Evolutionary conservation across 1,140 invertebrate genomes (phyloP).

Genomic region (Trachelipus rathkii): DNA sequence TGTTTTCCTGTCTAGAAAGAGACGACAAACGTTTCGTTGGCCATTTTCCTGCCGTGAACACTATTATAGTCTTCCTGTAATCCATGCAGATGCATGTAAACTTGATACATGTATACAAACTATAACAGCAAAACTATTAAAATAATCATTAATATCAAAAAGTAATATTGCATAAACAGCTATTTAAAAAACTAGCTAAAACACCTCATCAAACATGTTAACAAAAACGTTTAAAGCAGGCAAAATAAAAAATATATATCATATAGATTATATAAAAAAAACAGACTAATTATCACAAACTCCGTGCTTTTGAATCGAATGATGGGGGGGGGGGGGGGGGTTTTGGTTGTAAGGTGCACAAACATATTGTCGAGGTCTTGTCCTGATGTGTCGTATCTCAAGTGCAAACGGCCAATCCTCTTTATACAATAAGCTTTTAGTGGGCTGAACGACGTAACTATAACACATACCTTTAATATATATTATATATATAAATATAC

Average conservation of each 20-base stretch:
- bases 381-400: constrained; percentile 66
- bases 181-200: no score
- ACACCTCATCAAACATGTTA: no score
- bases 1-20: constrained; percentile 88
- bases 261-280: background rate
- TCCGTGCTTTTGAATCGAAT: constrained; percentile 81
- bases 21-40: constrained; percentile 79
- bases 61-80: constrained; percentile 86
- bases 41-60: constrained; percentile 90
- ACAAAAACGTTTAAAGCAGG: no score
- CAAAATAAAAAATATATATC: constrained; percentile 1
- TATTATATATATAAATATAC: constrained; percentile 43
- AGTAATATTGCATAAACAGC: no score
- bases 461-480: constrained; percentile 62
- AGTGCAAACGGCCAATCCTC: constrained; percentile 78
- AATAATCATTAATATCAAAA: no score
- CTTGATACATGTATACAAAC: no score
- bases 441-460: constrained; percentile 79
- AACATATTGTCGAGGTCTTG: constrained; percentile 79
- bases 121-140: no score
- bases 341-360: constrained; percentile 80
- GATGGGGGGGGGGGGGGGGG: no score
- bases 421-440: constrained; percentile 70
- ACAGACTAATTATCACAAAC: constrained; percentile 54
- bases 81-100: no score